A percentile compares a stretch with the other conserved stretches of the same genome.
phyloP scores from a whole-genome alignment of 2,888 invertebrate genomes.

The Onthophagus sagittarius region DNA sequence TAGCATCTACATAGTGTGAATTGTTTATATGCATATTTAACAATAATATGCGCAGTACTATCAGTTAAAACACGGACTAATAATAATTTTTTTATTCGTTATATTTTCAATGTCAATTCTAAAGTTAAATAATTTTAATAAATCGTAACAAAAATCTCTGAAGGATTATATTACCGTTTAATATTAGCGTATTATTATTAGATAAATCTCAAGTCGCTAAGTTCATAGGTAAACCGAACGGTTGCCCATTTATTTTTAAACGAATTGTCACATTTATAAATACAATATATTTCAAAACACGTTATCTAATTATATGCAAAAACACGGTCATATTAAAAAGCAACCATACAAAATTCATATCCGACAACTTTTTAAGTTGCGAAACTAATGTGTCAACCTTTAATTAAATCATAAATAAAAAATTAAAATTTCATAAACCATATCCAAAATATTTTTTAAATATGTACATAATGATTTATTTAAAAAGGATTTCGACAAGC shows the following conservation, averaged over 20 bases:
- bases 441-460: too few species aligned
- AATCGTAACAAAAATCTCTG: too few species aligned
- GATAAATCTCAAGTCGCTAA: background rate
- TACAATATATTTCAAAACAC: background rate
- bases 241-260: background rate
- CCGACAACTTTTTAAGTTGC: background rate
- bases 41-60: too few species aligned
- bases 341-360: background rate
- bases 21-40: too few species aligned
- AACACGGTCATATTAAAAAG: background rate
- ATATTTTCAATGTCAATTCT: too few species aligned
- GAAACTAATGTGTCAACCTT: background rate
- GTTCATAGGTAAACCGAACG: background rate
- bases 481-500: background rate
- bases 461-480: background rate
- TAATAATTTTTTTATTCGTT: too few species aligned
- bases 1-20: too few species aligned
- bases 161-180: background rate
- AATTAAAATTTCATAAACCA: background rate
- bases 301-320: background rate
- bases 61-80: too few species aligned
- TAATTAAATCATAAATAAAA: background rate
- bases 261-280: background rate
- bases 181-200: background rate
- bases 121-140: too few species aligned